phyloP scores from a whole-genome alignment of 2,888 invertebrate species.

The Synanthedon tipuliformis region DNA sequence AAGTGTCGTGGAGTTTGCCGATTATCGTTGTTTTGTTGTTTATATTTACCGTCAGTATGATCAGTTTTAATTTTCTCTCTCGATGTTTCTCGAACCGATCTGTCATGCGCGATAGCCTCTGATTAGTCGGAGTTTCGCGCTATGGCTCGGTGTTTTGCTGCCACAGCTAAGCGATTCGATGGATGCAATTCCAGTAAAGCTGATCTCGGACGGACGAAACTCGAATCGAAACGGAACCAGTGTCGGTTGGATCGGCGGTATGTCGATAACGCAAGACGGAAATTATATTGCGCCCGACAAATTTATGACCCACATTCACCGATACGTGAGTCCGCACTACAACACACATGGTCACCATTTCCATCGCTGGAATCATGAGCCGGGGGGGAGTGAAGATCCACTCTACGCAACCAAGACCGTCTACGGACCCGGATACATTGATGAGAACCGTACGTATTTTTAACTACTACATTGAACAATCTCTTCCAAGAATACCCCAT shows the following conservation, averaged over 20 bases:
- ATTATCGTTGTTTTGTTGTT: conserved; percentile 5
- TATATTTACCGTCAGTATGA: conserved; percentile 40
- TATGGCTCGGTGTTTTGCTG: conserved; percentile 47
- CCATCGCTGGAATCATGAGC: conserved; percentile 65
- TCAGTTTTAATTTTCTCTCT: conserved; percentile 19
- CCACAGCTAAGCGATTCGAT: conserved; percentile 63
- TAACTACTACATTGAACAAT: conserved; percentile 8
- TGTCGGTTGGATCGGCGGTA: conserved; percentile 66
- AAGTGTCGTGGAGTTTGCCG: conserved; percentile 16
- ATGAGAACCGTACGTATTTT: conserved; percentile 67
- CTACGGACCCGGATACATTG: conserved; percentile 65
- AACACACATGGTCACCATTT: conserved; percentile 62
- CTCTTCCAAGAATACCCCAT: neutral
- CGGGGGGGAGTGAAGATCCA: conserved; percentile 62
- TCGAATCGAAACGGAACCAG: conserved; percentile 53
- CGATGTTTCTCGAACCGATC: conserved; percentile 37
- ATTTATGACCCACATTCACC: conserved; percentile 63
- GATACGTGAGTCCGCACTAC: conserved; percentile 65
- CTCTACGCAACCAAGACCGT: conserved; percentile 70
- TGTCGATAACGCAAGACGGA: conserved; percentile 65
- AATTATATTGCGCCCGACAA: conserved; percentile 66
- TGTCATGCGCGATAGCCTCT: conserved; percentile 48
- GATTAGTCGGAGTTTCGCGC: conserved; percentile 49
- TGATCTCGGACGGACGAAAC: conserved; percentile 63
- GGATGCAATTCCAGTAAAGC: conserved; percentile 69